phyloP scores from a whole-genome alignment of 2,113 vertebrate species.

The Erpornis zantholeuca region DNA sequence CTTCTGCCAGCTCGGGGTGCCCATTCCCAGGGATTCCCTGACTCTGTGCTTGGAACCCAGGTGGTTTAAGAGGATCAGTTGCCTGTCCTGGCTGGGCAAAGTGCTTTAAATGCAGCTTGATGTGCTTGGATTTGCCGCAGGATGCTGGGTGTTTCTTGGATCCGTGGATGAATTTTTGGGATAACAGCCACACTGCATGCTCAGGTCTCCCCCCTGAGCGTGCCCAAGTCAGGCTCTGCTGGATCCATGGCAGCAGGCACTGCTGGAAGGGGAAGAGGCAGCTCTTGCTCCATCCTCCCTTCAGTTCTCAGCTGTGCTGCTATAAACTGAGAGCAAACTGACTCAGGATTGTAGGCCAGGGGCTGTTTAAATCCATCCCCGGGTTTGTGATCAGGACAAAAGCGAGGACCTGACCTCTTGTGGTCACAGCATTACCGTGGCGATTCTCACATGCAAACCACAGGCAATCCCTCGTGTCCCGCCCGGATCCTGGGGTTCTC shows the following conservation, averaged over 20 bases:
- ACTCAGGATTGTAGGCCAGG: not conserved
- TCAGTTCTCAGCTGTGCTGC: not conserved
- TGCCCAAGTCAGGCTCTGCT: accelerated
- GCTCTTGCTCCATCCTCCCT: not conserved
- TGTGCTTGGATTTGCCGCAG: not conserved
- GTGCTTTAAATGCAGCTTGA: not conserved
- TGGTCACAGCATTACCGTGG: not conserved
- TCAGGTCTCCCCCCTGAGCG: not conserved
- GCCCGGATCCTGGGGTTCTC: not conserved
- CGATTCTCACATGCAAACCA: not conserved
- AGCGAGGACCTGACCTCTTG: slow-evolving; percentile 53
- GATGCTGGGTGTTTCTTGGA: not conserved
- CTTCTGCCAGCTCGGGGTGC: not conserved
- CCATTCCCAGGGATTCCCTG: not conserved
- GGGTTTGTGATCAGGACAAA: not conserved
- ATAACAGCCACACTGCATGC: accelerated
- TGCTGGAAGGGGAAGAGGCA: accelerated
- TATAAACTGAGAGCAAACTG: not conserved
- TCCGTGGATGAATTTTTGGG: not conserved
- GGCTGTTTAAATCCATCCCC: not conserved
- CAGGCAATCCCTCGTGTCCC: not conserved
- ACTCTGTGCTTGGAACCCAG: accelerated
- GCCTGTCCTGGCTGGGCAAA: not conserved
- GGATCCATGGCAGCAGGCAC: accelerated
- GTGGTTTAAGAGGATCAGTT: not conserved